A percentile compares a stretch with the other conserved stretches of the same genome.
These are phyloP conservation scores for Anhinga rufa DNA, from an alignment of 2,113 vertebrate genomes.

Conservation along the genomic window DNA sequence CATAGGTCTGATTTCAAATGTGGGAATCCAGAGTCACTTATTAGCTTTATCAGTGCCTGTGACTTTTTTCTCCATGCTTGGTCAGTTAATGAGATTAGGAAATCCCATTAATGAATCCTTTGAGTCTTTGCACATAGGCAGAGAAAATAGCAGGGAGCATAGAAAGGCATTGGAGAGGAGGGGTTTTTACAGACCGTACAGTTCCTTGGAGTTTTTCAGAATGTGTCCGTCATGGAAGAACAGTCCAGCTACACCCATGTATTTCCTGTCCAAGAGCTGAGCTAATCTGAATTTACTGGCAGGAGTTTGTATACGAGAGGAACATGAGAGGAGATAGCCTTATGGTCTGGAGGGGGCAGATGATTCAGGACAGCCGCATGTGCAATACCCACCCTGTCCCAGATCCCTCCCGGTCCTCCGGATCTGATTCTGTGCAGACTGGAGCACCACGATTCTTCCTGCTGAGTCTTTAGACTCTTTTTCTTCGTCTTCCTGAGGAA, in stretches of 20 bases:
- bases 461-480: neutral
- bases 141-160: neutral
- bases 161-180: neutral
- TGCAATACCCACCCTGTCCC: neutral
- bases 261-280: neutral
- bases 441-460: neutral
- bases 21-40: neutral
- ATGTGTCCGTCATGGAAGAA: neutral
- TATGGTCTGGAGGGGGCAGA: neutral
- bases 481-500: neutral
- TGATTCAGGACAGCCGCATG: accelerated
- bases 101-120: neutral
- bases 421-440: neutral
- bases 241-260: neutral
- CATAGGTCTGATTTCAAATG: neutral
- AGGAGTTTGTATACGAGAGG: neutral
- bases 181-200: neutral
- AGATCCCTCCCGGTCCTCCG: neutral
- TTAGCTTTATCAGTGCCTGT: neutral
- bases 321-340: neutral
- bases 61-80: neutral
- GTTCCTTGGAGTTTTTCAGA: neutral
- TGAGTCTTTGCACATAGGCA: neutral
- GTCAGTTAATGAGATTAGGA: neutral
- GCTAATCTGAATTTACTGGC: neutral